Percentiles rank a stretch among this genome's conserved stretches.
phyloP scores from a whole-genome alignment of 2,113 vertebrate species.

The Antechinus stuartii region DNA sequence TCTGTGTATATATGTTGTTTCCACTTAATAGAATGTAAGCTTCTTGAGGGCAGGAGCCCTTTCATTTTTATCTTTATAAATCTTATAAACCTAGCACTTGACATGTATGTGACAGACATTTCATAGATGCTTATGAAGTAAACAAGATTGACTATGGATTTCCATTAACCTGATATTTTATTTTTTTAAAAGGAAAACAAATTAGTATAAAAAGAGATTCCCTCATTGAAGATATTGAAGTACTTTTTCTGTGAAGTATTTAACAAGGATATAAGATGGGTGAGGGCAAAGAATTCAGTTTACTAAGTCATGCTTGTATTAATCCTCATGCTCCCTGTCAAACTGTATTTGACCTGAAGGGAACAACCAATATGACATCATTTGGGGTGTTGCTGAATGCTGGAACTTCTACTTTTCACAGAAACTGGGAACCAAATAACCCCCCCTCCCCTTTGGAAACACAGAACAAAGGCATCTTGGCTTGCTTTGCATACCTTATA shows the following conservation, averaged over 20 bases:
- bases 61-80: background rate
- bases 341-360: conserved; percentile 73
- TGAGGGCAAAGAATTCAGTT: background rate
- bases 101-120: background rate
- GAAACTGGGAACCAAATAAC: conserved; percentile 61
- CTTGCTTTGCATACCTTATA: conserved; percentile 69
- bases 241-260: background rate
- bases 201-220: background rate
- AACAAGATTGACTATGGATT: background rate
- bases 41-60: background rate
- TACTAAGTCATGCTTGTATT: background rate
- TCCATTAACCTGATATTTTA: background rate
- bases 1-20: background rate
- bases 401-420: conserved; percentile 66
- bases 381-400: conserved; percentile 44
- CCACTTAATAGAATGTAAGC: background rate
- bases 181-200: background rate
- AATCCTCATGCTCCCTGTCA: conserved; percentile 64
- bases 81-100: background rate
- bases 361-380: conserved; percentile 74
- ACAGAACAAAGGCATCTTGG: conserved; percentile 62
- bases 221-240: background rate
- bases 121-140: background rate
- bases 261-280: background rate
- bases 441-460: conserved; percentile 56